phyloP scores from a whole-genome alignment of 2,113 vertebrate genomes.

The Dicerorhinus sumatrensis region DNA sequence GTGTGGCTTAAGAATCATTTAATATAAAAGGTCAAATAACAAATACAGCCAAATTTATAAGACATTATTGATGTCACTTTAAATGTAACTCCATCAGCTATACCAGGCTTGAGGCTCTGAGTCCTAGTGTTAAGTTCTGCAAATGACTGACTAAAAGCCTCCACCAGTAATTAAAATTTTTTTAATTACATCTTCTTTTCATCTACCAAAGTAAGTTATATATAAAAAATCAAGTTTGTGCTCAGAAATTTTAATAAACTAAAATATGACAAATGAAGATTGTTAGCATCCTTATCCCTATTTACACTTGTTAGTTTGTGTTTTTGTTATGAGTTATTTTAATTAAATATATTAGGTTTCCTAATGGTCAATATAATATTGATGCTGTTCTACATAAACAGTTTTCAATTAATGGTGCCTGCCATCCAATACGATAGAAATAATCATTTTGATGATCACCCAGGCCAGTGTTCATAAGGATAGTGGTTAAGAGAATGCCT shows the following conservation, averaged over 20 bases:
- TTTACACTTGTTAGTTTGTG: background rate
- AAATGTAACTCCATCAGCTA: background rate
- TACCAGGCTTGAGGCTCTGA: background rate
- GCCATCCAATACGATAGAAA: background rate
- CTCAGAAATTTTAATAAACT: constrained; percentile 12
- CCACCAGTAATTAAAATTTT: background rate
- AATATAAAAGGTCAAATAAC: background rate
- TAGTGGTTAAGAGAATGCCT: background rate
- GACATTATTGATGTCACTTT: background rate
- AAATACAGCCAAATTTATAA: background rate
- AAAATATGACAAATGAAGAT: background rate
- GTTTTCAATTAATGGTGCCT: constrained; percentile 1
- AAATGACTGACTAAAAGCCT: background rate
- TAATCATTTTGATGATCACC: constrained; percentile 7
- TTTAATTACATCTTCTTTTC: background rate
- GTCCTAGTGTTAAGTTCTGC: constrained; percentile 4
- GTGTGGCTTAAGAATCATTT: background rate
- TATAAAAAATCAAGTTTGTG: constrained; percentile 4
- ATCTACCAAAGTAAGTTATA: background rate
- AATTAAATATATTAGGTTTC: constrained; percentile 16
- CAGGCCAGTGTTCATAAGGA: background rate
- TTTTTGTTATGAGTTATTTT: constrained; percentile 35
- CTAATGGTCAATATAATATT: background rate
- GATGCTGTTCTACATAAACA: background rate
- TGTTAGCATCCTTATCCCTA: background rate